Evolutionary conservation across 2,113 vertebrate genomes (phyloP).

Genomic region (Falcunculus frontatus): DNA sequence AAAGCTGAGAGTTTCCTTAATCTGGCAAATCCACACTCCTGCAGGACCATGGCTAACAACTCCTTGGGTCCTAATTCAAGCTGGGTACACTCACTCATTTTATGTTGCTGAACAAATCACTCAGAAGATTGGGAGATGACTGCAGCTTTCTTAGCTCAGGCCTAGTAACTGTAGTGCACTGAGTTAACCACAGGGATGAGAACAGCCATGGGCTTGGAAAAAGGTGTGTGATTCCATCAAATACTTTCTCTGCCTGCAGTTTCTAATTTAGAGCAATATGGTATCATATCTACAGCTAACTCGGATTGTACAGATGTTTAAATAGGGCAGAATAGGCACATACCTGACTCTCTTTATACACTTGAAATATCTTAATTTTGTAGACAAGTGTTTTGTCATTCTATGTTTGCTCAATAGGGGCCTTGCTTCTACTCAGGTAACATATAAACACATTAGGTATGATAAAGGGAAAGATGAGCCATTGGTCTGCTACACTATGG

Average conservation of each 20-base stretch:
- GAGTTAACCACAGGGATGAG: neutral
- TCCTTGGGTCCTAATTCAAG: accelerated
- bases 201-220: neutral
- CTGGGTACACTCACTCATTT: neutral
- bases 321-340: neutral
- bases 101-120: neutral
- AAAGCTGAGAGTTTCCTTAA: neutral
- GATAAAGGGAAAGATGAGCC: neutral
- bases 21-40: neutral
- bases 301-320: neutral
- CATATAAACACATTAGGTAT: neutral
- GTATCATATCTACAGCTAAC: neutral
- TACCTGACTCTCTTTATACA: neutral
- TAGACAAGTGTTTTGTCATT: neutral
- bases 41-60: neutral
- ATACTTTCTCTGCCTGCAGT: neutral
- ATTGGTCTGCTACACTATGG: neutral
- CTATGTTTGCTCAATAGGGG: neutral
- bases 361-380: neutral
- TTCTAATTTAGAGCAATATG: neutral
- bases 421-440: neutral
- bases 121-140: neutral
- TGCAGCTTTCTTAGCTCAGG: neutral
- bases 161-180: neutral
- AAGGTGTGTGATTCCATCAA: neutral